Evolutionary conservation across 2,888 invertebrate species (phyloP).

Genomic region (Metallyticus violacea): DNA sequence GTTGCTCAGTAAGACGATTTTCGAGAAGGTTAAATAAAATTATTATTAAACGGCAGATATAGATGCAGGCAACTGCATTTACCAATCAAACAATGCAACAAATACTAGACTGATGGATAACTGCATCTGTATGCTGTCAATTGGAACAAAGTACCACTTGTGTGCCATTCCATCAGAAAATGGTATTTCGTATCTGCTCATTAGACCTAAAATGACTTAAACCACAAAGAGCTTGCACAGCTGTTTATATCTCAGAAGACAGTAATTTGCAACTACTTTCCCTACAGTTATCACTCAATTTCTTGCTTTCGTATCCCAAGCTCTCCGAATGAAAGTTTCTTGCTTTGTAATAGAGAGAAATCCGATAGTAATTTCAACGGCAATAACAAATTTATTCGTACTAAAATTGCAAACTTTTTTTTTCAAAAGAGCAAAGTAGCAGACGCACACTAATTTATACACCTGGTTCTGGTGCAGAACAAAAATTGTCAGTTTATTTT

Average conservation of each 20-base stretch:
- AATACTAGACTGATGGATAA: too few relatives aligned
- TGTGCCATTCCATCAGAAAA: neutral
- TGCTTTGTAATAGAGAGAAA: neutral
- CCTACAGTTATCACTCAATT: neutral
- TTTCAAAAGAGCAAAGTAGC: too few relatives aligned
- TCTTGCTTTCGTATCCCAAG: neutral
- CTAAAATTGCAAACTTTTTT: neutral
- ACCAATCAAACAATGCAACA: too few relatives aligned
- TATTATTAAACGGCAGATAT: too few relatives aligned
- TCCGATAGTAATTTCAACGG: neutral
- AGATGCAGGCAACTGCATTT: too few relatives aligned
- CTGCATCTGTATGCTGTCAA: too few relatives aligned
- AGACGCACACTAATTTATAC: too few relatives aligned
- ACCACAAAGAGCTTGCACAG: neutral
- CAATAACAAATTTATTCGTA: neutral
- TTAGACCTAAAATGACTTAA: neutral
- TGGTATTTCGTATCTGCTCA: neutral
- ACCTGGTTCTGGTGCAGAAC: too few relatives aligned
- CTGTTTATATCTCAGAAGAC: neutral
- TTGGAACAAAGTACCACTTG: neutral
- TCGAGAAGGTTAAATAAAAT: too few relatives aligned
- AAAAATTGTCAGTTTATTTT: neutral
- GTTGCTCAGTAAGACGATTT: too few relatives aligned
- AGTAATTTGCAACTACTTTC: neutral
- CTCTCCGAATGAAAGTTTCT: neutral